Percentiles rank a stretch among this genome's conserved stretches.
Evolutionary conservation across 2,113 vertebrate genomes (phyloP).

Genomic region (Vidua macroura): DNA sequence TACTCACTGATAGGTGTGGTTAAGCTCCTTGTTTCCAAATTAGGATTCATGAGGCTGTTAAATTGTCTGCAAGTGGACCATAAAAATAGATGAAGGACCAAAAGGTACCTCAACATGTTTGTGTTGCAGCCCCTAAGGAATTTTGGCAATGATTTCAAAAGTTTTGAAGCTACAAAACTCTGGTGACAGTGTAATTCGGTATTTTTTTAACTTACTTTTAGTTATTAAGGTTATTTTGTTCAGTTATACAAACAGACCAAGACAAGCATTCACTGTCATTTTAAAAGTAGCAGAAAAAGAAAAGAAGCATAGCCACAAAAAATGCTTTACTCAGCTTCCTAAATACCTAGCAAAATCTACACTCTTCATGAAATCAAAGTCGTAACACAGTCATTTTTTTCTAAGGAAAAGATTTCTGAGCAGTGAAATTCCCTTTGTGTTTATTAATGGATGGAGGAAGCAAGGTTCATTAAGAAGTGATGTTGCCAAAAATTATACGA

Average conservation of each 20-base stretch:
- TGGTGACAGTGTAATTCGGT: neutral
- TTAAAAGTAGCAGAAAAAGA: neutral
- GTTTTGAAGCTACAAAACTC: neutral
- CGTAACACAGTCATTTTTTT: neutral
- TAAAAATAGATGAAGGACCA: neutral
- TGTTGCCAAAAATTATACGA: neutral
- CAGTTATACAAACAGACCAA: neutral
- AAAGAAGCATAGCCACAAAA: neutral
- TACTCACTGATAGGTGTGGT: neutral
- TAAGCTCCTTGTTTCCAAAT: neutral
- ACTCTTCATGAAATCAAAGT: neutral
- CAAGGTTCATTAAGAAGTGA: neutral
- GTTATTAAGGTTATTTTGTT: neutral
- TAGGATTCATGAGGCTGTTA: neutral
- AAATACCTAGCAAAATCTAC: neutral
- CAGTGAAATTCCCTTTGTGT: neutral
- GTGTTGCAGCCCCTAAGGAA: neutral
- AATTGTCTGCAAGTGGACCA: neutral
- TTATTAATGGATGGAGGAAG: neutral
- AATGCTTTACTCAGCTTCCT: neutral
- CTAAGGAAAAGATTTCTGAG: neutral
- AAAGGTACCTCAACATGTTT: neutral
- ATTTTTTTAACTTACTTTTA: neutral
- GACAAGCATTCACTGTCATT: neutral
- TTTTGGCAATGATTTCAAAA: neutral